Base-by-base conservation (phyloP, 2,797 vertebrate species). In the Enteromius viviparus region DNA sequence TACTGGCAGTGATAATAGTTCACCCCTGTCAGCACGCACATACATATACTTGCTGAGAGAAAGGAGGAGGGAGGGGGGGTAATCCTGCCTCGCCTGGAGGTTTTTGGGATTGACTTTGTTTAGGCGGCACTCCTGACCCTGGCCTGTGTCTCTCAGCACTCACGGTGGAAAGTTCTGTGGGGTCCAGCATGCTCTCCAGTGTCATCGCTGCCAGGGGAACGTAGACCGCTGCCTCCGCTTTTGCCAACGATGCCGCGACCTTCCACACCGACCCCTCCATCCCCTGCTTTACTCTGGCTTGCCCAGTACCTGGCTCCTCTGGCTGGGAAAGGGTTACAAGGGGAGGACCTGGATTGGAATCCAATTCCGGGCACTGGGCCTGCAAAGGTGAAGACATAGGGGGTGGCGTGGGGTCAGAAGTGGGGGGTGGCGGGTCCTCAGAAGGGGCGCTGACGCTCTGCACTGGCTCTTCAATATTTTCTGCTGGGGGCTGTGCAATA, bases 151-250 rank as follows among this genome's bases (percentile, higher is more conserved):
- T 95, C 94, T 96, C 95, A 96, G 95, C 95, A 97, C 97, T 99
- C 96, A 99, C 98, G 93, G 98, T 98, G 95, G 98, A 98, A 97
- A 99, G 96, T 91, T 98, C 97, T 90, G 96, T 95, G 91, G 97
- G 95, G 93, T 99, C 97, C 95, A 97, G 95, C 90, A 97, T 94
- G 91, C 90, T 95, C 93, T 96, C 96, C 93, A 94, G 88, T 95
- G 94, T 95, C 92, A 92, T 87, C 91, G 91, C 92, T 89, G 93
- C 94, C 90, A 91, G 88, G 90, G 91, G 92, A 92, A 93, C 88
- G 89, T 80, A 76, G 84, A 93, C 87, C 88, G 84, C 91, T 86
- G 93, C 94, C 87, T 91, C 87, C 81, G 80, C 88, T 88, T 91
- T 89, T 72, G 91, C 89, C 81, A 92, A 90, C 88, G 91, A 90